Evolutionary conservation across 2,797 vertebrate species (phyloP).

Genomic region (Limosa lapponica): DNA sequence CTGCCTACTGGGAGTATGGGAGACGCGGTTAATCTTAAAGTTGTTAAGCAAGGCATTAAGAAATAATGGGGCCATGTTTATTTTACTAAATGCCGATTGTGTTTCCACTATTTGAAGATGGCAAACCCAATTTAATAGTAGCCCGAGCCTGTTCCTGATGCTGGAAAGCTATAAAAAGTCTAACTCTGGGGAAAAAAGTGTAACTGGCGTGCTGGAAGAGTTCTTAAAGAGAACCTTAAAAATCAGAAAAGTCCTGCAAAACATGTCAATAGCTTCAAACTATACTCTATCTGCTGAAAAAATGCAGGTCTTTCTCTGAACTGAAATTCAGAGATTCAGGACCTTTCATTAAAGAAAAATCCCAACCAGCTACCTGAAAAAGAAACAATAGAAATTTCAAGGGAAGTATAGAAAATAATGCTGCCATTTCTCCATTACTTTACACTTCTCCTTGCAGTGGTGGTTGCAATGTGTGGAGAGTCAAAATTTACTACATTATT

Average conservation of each 20-base stretch:
- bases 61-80: conserved; percentile 78
- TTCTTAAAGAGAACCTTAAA: neutral
- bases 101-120: conserved; percentile 65
- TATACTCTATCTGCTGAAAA: neutral
- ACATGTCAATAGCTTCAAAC: neutral
- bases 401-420: neutral
- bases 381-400: neutral
- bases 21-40: conserved; percentile 73
- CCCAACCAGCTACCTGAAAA: neutral
- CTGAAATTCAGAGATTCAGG: neutral
- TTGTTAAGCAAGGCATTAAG: conserved; percentile 79
- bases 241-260: neutral
- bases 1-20: conserved; percentile 68
- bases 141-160: conserved; percentile 17
- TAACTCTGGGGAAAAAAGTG: neutral
- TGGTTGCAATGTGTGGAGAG: neutral
- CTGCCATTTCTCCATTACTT: neutral
- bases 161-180: neutral
- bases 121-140: conserved; percentile 59
- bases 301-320: neutral
- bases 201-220: neutral
- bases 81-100: conserved; percentile 75
- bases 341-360: neutral
- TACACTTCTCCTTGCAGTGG: neutral
- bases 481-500: neutral